These are phyloP conservation scores for Pristionchus arcanus DNA, from an alignment of 2,888 invertebrate genomes.

Conservation along the genomic window DNA sequence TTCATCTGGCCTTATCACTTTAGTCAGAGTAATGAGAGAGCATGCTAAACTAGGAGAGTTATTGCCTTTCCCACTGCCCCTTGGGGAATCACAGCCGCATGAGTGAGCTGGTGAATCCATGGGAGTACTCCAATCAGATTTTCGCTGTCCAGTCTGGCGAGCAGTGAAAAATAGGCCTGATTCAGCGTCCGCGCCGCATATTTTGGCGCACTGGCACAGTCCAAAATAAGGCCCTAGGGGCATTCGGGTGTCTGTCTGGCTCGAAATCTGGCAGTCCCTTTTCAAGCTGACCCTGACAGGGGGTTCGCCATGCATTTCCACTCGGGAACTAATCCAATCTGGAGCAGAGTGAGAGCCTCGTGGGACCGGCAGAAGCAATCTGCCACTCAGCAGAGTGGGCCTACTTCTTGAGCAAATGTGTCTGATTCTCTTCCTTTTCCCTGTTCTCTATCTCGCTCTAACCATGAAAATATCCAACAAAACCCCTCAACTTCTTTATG, in stretches of 20 bases:
- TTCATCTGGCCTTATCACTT: neutral
- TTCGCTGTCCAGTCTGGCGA: neutral
- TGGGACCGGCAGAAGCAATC: neutral
- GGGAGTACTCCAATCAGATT: neutral
- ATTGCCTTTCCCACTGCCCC: neutral
- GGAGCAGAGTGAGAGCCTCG: neutral
- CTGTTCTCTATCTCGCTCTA: constrained; percentile 1
- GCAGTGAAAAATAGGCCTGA: neutral
- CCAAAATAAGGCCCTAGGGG: neutral
- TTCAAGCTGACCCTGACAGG: neutral
- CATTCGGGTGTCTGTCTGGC: neutral
- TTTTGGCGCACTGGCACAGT: neutral
- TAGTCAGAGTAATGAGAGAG: too few species aligned
- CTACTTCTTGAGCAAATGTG: too few species aligned
- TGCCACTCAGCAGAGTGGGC: neutral
- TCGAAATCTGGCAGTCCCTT: neutral
- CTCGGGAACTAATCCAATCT: constrained; percentile 8
- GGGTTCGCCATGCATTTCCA: neutral
- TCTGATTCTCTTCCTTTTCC: neutral
- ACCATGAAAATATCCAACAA: neutral
- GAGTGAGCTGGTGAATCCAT: neutral
- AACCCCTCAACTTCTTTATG: neutral
- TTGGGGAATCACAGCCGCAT: neutral
- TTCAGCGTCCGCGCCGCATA: neutral
- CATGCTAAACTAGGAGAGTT: too few species aligned